phyloP scores from a whole-genome alignment of 2,888 invertebrate genomes.

The Chloroclysta siterata region DNA sequence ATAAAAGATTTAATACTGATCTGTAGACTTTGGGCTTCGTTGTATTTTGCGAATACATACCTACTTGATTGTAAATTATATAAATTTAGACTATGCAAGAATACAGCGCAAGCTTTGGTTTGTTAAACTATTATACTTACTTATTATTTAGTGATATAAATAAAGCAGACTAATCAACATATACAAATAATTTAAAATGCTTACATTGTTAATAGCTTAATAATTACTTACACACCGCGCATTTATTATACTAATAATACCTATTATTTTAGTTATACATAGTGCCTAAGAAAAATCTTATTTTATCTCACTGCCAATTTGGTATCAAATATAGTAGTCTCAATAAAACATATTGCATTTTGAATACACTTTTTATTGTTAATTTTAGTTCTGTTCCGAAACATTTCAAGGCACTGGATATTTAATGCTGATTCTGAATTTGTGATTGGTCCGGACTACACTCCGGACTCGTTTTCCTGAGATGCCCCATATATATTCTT shows the following conservation, averaged over 20 bases:
- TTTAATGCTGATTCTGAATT: conserved; percentile 23
- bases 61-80: conserved; percentile 6
- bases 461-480: not conserved
- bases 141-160: conserved; percentile 15
- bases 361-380: conserved; percentile 46
- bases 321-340: conserved; percentile 65
- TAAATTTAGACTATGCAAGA: conserved; percentile 14
- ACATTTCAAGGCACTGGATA: conserved; percentile 44
- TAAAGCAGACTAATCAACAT: conserved; percentile 17
- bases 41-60: conserved; percentile 12
- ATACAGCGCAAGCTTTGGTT: conserved; percentile 39
- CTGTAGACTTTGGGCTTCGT: conserved; percentile 6
- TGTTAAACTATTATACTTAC: conserved; percentile 4
- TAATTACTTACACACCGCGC: conserved; percentile 12
- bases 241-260: conserved; percentile 9
- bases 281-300: conserved; percentile 20
- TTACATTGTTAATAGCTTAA: conserved; percentile 22
- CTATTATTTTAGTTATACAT: conserved; percentile 7
- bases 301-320: conserved; percentile 37
- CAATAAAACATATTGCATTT: conserved; percentile 52
- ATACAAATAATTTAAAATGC: conserved; percentile 23
- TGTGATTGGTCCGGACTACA: conserved; percentile 1
- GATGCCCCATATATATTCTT: conserved; percentile 1
- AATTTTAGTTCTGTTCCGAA: conserved; percentile 51
- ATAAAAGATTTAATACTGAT: conserved; percentile 7